Conservation (phyloP, 2,888 invertebrate genomes). For the Nomada ferruginata region DNA sequence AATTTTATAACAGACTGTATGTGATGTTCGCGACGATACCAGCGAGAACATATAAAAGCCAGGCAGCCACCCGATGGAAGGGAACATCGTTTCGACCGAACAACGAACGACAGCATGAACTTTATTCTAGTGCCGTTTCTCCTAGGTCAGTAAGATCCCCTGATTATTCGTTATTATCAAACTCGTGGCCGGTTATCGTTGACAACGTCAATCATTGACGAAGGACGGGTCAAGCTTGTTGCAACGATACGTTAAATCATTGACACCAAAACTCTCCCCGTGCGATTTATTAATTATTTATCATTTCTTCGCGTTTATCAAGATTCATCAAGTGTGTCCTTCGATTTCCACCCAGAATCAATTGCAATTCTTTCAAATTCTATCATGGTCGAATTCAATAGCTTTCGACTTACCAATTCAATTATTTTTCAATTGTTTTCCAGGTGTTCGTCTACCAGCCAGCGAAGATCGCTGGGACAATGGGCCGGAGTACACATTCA, state of each 20-base stretch:
- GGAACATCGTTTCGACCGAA: slow-evolving; percentile 21
- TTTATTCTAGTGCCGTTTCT: slow-evolving; percentile 65
- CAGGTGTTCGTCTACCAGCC: slow-evolving; percentile 55
- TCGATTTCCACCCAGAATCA: neutral
- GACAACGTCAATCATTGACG: slow-evolving; percentile 43
- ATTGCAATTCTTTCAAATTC: too few relatives aligned
- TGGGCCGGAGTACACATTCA: slow-evolving; percentile 60
- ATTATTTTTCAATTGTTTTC: slow-evolving; percentile 6
- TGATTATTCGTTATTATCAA: slow-evolving; percentile 23
- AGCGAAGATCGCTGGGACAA: slow-evolving; percentile 41
- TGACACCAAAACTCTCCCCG: slow-evolving; percentile 19
- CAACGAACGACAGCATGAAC: slow-evolving; percentile 42
- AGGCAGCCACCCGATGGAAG: neutral
- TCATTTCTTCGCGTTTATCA: slow-evolving; percentile 2
- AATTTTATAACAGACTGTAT: neutral
- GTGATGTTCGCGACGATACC: neutral
- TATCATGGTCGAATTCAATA: too few relatives aligned
- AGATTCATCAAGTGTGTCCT: neutral
- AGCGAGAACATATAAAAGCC: slow-evolving; percentile 22
- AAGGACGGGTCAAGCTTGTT: slow-evolving; percentile 49
- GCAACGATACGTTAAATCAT: slow-evolving; percentile 46
- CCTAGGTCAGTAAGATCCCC: slow-evolving; percentile 67
- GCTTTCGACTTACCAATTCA: neutral
- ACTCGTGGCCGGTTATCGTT: slow-evolving; percentile 37
- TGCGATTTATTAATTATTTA: slow-evolving; percentile 3